Evolutionary conservation across 2,113 vertebrate genomes (phyloP).

Genomic region (Trematomus loennbergii): DNA sequence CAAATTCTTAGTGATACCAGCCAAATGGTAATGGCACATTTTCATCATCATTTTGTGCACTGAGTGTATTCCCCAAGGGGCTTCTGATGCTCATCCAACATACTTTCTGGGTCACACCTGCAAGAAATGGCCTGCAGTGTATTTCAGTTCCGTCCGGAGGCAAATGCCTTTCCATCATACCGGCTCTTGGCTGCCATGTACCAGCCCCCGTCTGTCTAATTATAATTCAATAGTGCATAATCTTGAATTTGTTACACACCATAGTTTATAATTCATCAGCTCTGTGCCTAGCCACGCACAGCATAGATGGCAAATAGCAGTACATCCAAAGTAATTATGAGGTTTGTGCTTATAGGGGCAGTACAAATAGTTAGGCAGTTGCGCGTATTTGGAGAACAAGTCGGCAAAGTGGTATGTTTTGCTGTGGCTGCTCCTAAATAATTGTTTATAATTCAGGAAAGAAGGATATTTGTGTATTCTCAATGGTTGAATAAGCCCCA

Average conservation of each 20-base stretch:
- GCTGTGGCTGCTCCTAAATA: conserved; percentile 36
- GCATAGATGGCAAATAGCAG: conserved; percentile 49
- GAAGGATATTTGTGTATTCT: conserved; percentile 46
- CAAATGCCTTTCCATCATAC: conserved; percentile 51
- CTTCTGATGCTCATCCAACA: conserved; percentile 57
- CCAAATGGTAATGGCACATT: conserved; percentile 66
- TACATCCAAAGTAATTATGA: conserved; percentile 66
- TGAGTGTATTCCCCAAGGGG: conserved; percentile 45
- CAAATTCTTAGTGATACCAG: conserved; percentile 39
- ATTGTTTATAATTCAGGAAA: conserved; percentile 41
- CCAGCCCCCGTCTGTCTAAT: conserved; percentile 61
- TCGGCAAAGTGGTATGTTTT: conserved; percentile 37
- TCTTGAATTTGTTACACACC: conserved; percentile 75
- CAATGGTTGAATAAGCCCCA: conserved; percentile 44
- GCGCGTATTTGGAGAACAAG: conserved; percentile 46
- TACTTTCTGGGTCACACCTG: conserved; percentile 74
- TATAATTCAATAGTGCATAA: conserved; percentile 73
- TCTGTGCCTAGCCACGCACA: conserved; percentile 47
- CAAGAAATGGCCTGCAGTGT: conserved; percentile 45
- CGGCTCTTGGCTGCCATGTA: conserved; percentile 42
- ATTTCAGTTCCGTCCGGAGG: conserved; percentile 33
- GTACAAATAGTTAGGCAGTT: conserved; percentile 53
- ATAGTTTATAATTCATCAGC: conserved; percentile 67
- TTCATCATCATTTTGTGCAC: conserved; percentile 58
- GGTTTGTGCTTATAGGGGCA: conserved; percentile 54